Evolutionary conservation across 2,113 vertebrate species (phyloP).

Genomic region (Tor tambroides): DNA sequence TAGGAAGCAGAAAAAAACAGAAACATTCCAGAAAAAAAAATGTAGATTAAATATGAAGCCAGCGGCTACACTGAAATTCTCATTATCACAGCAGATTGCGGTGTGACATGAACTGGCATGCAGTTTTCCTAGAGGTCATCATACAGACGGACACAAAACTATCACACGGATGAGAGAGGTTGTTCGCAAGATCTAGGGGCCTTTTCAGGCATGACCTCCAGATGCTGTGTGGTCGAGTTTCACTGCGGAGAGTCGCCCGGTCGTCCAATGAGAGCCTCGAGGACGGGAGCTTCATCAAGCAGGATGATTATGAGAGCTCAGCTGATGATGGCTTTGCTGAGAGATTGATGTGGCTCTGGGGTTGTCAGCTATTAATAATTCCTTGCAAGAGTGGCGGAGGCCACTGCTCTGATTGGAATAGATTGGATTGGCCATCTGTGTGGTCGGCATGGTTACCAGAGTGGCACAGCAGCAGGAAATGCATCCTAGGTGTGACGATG

Average conservation of each 20-base stretch:
- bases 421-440: slow-evolving; percentile 46
- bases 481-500: slow-evolving; percentile 32
- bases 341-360: slow-evolving; percentile 42
- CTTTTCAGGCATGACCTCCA: slow-evolving; percentile 26
- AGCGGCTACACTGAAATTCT: neutral
- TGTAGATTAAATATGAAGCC: slow-evolving; percentile 14
- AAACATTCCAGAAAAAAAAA: neutral
- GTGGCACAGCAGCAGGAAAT: slow-evolving; percentile 24
- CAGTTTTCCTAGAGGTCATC: neutral
- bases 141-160: neutral
- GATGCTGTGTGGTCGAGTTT: slow-evolving; percentile 18
- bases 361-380: slow-evolving; percentile 52
- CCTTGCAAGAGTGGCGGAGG: slow-evolving; percentile 16
- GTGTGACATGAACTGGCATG: neutral
- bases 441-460: slow-evolving; percentile 55
- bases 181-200: slow-evolving; percentile 9
- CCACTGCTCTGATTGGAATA: slow-evolving; percentile 40
- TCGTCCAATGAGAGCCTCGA: neutral
- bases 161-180: neutral
- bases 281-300: slow-evolving; percentile 10
- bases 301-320: slow-evolving; percentile 34
- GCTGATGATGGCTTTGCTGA: slow-evolving; percentile 5
- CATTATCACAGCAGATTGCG: slow-evolving; percentile 10
- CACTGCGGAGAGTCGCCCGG: neutral
- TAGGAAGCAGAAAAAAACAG: neutral